A percentile compares a stretch with the other conserved stretches of the same genome.
phyloP scores from a whole-genome alignment of 2,113 vertebrate species.

The Tretioscincus oriximinensis region DNA sequence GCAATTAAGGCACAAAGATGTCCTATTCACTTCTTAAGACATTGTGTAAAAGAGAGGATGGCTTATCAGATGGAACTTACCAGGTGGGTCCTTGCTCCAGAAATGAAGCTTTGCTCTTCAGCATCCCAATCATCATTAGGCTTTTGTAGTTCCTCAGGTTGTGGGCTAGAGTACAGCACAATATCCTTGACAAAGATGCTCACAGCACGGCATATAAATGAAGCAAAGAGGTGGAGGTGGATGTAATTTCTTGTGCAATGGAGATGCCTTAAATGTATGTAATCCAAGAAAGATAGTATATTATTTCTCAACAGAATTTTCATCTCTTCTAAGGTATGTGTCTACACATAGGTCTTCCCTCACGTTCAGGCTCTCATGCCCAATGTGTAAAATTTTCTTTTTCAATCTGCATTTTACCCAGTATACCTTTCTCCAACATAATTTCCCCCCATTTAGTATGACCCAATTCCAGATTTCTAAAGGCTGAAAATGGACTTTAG shows the following conservation, averaged over 20 bases:
- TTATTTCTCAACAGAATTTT: not conserved
- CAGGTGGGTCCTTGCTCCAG: conserved; percentile 68
- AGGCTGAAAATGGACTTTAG: too few species aligned
- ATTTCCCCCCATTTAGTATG: too few species aligned
- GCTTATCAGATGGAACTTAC: conserved; percentile 47
- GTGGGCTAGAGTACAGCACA: conserved; percentile 75
- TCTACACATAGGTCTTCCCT: not conserved
- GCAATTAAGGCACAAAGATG: too few species aligned
- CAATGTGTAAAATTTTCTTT: too few species aligned
- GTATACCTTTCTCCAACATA: too few species aligned
- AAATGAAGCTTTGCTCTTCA: conserved; percentile 29
- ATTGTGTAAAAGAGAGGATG: too few species aligned
- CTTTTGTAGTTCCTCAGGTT: conserved; percentile 41
- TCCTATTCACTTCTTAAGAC: not conserved
- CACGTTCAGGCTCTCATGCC: too few species aligned
- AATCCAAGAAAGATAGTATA: not conserved
- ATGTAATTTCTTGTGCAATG: conserved; percentile 93
- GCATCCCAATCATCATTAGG: conserved; percentile 40
- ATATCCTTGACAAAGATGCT: conserved; percentile 90
- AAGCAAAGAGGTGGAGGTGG: conserved; percentile 89
- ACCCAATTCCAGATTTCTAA: too few species aligned
- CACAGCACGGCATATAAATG: conserved; percentile 86
- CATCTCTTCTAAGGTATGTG: not conserved
- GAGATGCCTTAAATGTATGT: conserved; percentile 73
- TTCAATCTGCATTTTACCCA: too few species aligned